Base-by-base conservation (phyloP, 2,888 invertebrate species). In the Pammene fasciana region DNA sequence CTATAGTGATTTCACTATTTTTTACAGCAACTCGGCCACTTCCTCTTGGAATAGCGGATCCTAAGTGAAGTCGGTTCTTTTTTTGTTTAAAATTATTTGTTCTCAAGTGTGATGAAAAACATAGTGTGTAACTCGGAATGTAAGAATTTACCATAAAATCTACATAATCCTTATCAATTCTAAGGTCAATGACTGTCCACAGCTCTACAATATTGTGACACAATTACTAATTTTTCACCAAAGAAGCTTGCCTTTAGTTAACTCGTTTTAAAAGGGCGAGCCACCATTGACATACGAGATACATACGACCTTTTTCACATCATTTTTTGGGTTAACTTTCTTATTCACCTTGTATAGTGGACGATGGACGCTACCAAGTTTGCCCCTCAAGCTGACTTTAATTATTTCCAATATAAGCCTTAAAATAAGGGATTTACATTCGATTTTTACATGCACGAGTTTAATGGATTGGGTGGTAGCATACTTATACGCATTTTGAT, bases 341-440 rank as follows among this genome's bases (percentile, higher is more conserved):
- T 65, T 57, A 64, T 64, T 59, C 57, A 59, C 64, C 68, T 68
- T 68, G 68, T 68, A 50, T n/a, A n/a, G n/a, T n/a, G n/a, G n/a
- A 13, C 59, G n/a, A 16, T 41, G 16, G 57, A 34, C n/a, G n/a
- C n/a, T n/a, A 9, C 16, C 16, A 50, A 52, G 41, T 50, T 41
- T 11, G 50, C 13, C 48, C 11, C 41, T 18, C 7, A n/a, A 52
- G 5, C 38, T 18, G n/a, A 52, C 5, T 26, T 38, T 50, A 18
- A 41, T 41, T 10, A 7, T 0, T 9, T 11, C n/a, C 5, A 62
- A 4, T 41, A 18, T 41, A 26, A n/a, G 9, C 41, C 48, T n/a
- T 50, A 18, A 18, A 6, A 0, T 7, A 0, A 13, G n/a, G 0
- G 18, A 3, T 38, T 16, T 13, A 26, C 38, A 52, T 26, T 41